Conservation (phyloP, 2,797 vertebrate species). For the Todus mexicanus region DNA sequence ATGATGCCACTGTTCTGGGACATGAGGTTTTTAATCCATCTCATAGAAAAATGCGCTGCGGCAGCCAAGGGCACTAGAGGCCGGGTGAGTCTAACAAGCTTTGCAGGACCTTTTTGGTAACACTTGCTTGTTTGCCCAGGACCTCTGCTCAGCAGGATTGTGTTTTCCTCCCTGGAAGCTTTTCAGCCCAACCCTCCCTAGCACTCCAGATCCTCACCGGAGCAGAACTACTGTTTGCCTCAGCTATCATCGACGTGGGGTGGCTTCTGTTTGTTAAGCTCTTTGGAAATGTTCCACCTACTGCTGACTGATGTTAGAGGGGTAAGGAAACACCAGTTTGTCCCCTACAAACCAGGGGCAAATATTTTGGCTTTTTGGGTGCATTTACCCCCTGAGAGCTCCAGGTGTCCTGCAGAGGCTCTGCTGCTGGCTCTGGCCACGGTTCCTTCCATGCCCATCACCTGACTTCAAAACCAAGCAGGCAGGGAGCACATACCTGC, state of each 20-base stretch:
- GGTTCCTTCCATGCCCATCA: background rate
- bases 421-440: background rate
- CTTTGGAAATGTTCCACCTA: background rate
- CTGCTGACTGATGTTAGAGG: background rate
- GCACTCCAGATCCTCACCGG: background rate
- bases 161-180: background rate
- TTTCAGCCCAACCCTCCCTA: background rate
- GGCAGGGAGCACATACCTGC: rapidly evolving
- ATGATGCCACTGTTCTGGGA: background rate
- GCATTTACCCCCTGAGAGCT: background rate
- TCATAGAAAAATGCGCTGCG: background rate
- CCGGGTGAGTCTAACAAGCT: background rate
- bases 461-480: background rate
- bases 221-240: background rate
- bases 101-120: background rate
- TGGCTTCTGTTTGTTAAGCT: background rate
- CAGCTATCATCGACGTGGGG: background rate
- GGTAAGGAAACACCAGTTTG: background rate
- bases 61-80: background rate
- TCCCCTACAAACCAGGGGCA: background rate
- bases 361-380: background rate
- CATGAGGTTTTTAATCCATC: background rate
- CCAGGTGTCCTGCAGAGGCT: background rate
- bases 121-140: background rate
- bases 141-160: background rate